phyloP scores from a whole-genome alignment of 53 echinoderm and acorn worm genomes.

The Astropecten irregularis region DNA sequence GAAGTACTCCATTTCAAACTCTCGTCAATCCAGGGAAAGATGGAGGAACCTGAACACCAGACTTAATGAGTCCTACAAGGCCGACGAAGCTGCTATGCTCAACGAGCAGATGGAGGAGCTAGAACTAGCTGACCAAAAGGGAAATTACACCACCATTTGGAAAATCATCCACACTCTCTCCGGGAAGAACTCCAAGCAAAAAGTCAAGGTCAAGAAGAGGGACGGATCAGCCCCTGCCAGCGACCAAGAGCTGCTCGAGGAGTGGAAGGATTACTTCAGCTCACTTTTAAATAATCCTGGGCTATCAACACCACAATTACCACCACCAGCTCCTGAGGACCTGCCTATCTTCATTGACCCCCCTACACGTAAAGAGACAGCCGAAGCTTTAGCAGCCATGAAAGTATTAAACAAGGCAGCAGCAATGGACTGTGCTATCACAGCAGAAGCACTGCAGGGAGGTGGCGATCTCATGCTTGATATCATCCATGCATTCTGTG shows the following conservation, averaged over 20 bases:
- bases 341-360: constrained; percentile 29
- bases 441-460: constrained; percentile 40
- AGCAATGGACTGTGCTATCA: constrained; percentile 31
- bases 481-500: constrained; percentile 32
- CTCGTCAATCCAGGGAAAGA: constrained; percentile 1
- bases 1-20: constrained; percentile 2
- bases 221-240: constrained; percentile 13
- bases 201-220: constrained; percentile 29
- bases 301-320: neutral
- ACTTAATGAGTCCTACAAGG: constrained; percentile 35
- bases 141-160: constrained; percentile 35
- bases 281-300: constrained; percentile 39
- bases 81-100: neutral
- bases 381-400: constrained; percentile 27
- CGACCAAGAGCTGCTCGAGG: constrained; percentile 31
- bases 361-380: constrained; percentile 18
- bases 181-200: constrained; percentile 6
- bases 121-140: neutral
- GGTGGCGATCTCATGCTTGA: constrained; percentile 48
- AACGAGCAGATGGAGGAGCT: constrained; percentile 32
- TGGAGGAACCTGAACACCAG: constrained; percentile 25
- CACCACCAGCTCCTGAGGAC: constrained; percentile 34
- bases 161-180: constrained; percentile 42
- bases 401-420: constrained; percentile 22
- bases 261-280: constrained; percentile 36